These are phyloP conservation scores for Coluber constrictor DNA, from an alignment of 2,797 vertebrate genomes.

Conservation along the genomic window DNA sequence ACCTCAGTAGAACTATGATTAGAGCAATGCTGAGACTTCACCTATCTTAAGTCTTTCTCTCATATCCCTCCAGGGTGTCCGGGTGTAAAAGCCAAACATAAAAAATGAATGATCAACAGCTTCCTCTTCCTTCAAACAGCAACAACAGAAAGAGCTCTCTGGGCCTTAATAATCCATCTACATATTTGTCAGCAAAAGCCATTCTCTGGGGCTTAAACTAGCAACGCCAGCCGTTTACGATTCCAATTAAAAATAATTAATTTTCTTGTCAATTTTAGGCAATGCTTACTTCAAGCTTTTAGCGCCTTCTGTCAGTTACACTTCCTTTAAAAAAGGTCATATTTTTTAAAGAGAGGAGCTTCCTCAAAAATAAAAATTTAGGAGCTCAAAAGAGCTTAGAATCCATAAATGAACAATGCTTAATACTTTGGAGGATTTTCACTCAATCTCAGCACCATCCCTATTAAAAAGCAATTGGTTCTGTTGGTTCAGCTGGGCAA, in stretches of 20 bases:
- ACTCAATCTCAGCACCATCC: not conserved
- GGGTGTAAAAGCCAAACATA: not conserved
- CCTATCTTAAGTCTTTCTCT: not conserved
- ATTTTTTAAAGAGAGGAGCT: not conserved
- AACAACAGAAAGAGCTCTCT: not conserved
- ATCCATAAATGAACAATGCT: not conserved
- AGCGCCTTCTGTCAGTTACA: not conserved
- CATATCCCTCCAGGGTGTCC: not conserved
- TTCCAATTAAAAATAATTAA: slow-evolving; percentile 21
- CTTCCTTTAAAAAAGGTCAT: not conserved
- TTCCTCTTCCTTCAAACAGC: not conserved
- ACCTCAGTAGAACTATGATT: not conserved
- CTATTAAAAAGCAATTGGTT: not conserved
- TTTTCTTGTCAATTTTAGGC: slow-evolving; percentile 16
- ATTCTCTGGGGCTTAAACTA: not conserved
- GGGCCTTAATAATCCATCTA: not conserved
- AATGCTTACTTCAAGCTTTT: not conserved
- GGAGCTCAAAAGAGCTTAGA: not conserved
- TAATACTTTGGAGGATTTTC: not conserved
- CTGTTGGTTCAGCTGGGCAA: not conserved
- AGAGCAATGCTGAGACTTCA: not conserved
- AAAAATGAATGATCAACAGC: not conserved
- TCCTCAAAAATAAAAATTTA: not conserved
- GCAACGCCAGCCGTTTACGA: slow-evolving; percentile 11
- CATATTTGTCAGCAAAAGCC: slow-evolving; percentile 7